Evolutionary conservation across 2,888 invertebrate genomes (phyloP), one percentile per base, ranked within the genome.

Genomic region (Nomada ruficornis): DNA sequence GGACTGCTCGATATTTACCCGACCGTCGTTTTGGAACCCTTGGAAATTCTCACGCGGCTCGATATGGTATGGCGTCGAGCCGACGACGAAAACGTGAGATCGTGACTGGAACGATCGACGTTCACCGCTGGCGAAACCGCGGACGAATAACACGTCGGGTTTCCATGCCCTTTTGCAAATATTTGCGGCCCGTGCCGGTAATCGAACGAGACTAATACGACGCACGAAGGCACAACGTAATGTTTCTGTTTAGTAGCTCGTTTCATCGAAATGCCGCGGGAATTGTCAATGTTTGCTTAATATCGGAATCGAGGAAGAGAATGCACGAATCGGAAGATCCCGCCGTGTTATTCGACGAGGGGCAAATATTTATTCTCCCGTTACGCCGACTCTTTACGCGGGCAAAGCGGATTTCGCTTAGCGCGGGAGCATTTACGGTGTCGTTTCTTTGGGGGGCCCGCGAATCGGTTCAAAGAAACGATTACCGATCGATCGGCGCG

Each of bases 231-330:
- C 50, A 9, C 1, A 15, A 36, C 20, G 60, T 20, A 77, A 77
- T 62, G 71, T 70, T 62, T 54, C 72, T 47, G 57, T 73, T 72
- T 47, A 59, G 26, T 5, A 18, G 57, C 50, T 68, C 29, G 55
- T 42, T 9, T 52, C 72, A 62, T 62, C 72, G 72, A 78, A 85
- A 82, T 62, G 60, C 63, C 71, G 73, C 20, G 72, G 75, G 80
- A 77, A 80, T 86, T 67, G 80, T 50, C 70, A 83, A 80, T 86
- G 74, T 81, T 86, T 86, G 69, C 77, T 60, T 77, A 77, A 77
- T 80, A 80, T 74, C 76, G 78, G 72, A 77, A 74, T 60, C 69
- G 73, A 26, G 62, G 55, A 44, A 57, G 63, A 57, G 44, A 60
- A 62, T 50, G 29, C 50, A 59, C 69, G 69, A 68, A 68, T 67